Conservation (phyloP, 2,797 vertebrate species). For the Chiroxiphia lanceolata region DNA sequence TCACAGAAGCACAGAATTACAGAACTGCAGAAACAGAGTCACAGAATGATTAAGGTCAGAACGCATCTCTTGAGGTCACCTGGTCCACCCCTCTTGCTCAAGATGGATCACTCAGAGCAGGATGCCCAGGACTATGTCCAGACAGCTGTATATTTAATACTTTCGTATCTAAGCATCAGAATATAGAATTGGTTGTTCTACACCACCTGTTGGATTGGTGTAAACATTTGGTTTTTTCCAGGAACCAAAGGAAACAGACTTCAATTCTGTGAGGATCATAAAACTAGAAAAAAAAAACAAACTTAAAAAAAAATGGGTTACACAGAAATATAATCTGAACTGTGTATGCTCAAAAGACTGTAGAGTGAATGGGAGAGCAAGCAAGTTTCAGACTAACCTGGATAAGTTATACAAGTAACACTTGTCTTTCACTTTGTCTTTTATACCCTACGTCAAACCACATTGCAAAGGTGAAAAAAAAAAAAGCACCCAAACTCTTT, state of each 20-base stretch:
- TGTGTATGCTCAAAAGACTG: not conserved
- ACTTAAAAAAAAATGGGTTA: not conserved
- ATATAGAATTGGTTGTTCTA: not conserved
- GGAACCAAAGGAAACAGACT: not conserved
- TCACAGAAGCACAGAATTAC: not conserved
- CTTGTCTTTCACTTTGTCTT: not conserved
- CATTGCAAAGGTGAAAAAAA: not conserved
- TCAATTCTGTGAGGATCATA: not conserved
- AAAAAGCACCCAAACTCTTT: not conserved
- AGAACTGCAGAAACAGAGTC: not conserved
- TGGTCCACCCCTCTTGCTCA: not conserved
- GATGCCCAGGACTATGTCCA: not conserved
- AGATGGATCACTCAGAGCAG: not conserved
- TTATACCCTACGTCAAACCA: not conserved
- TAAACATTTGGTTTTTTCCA: not conserved
- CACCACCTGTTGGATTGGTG: not conserved
- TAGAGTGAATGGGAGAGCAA: not conserved
- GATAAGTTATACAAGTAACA: not conserved
- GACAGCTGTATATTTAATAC: not conserved
- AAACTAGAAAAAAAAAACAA: not conserved
- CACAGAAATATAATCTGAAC: not conserved
- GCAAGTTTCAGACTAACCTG: not conserved
- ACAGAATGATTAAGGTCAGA: not conserved
- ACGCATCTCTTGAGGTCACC: not conserved
- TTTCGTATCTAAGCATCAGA: not conserved